Percentiles rank a stretch among this genome's conserved stretches.
phyloP scores from a whole-genome alignment of 2,797 vertebrate species.

The Myiotriccus ornatus region DNA sequence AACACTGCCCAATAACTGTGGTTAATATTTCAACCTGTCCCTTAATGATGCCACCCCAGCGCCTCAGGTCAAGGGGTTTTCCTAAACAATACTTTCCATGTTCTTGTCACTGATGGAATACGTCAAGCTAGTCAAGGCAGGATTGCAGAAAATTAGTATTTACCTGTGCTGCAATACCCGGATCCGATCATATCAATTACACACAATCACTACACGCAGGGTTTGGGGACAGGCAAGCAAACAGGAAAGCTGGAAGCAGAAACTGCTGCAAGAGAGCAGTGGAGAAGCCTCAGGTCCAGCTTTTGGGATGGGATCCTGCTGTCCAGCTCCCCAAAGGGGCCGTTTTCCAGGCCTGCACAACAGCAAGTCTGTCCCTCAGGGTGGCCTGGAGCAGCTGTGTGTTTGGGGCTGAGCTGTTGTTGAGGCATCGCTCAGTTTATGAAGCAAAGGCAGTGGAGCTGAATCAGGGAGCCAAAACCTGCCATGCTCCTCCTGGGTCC shows the following conservation, averaged over 20 bases:
- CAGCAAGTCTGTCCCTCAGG: not conserved
- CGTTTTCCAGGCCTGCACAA: not conserved
- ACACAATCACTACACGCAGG: not conserved
- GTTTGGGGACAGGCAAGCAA: not conserved
- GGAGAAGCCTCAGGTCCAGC: not conserved
- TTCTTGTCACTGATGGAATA: not conserved
- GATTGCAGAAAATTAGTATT: conserved; percentile 42
- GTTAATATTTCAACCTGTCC: conserved; percentile 10
- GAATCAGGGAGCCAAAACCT: not conserved
- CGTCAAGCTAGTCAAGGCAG: not conserved
- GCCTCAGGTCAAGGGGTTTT: not conserved
- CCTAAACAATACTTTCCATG: not conserved
- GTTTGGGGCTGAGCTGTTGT: not conserved
- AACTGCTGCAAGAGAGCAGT: not conserved
- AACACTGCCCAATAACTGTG: not conserved
- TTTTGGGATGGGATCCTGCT: not conserved
- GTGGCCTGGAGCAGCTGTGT: not conserved
- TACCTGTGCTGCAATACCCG: conserved; percentile 26
- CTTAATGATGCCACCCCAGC: not conserved
- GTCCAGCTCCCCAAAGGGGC: not conserved
- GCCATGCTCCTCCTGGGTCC: accelerated
- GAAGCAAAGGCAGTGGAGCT: not conserved
- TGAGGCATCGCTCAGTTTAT: not conserved
- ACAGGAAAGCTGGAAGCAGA: not conserved
- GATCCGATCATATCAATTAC: not conserved